Evolutionary conservation across 2,113 vertebrate genomes (phyloP), one percentile per base, ranked within the genome.

Genomic region (Tringa solitaria): DNA sequence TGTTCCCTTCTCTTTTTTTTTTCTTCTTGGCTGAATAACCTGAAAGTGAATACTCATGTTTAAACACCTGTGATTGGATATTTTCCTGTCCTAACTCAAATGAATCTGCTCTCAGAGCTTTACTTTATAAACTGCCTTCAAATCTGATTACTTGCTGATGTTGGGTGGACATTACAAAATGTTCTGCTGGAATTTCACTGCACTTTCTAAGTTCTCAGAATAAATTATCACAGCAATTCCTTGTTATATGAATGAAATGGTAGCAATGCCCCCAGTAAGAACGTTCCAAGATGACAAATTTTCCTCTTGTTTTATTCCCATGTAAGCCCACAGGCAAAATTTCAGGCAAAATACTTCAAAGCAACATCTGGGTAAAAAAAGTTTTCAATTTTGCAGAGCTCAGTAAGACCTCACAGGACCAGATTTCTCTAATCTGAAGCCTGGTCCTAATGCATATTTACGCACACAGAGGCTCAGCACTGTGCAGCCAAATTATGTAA

Each of bases 341-440:
- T 87, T 83, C 43, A 83, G 82, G 73, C 63, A 67, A 56, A 94
- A 70, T 77, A 67, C 85, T 95, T 90, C 70, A 83, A 89, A 93
- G 63, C 15, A 73, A 88, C n/a, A 30, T 43, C 64, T 76, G 57
- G 26, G 28, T 76, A 73, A 88, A 8, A 83, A 76, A 87, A 33
- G 39, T 51, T 89, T 94, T 85, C 48, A 57, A 0, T 73, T 96
- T 83, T 89, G 60, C 70, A 76, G 35, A 79, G 61, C 57, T 91
- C 63, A 46, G 53, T 51, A 35, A 51, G 46, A 67, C 8, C 16
- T 45, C 0, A 0, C 46, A 94, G 59, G 54, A 87, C 64, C 39
- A 78, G 41, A 75, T 39, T 90, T 77, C 80, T 88, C 56, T 78
- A 81, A 75, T 56, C 68, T 90, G 64, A 90, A 86, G 43, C 39